Evolutionary conservation across 1,140 invertebrate genomes (phyloP), one percentile per base, ranked within the genome.

Genomic region (Dinoponera quadriceps): DNA sequence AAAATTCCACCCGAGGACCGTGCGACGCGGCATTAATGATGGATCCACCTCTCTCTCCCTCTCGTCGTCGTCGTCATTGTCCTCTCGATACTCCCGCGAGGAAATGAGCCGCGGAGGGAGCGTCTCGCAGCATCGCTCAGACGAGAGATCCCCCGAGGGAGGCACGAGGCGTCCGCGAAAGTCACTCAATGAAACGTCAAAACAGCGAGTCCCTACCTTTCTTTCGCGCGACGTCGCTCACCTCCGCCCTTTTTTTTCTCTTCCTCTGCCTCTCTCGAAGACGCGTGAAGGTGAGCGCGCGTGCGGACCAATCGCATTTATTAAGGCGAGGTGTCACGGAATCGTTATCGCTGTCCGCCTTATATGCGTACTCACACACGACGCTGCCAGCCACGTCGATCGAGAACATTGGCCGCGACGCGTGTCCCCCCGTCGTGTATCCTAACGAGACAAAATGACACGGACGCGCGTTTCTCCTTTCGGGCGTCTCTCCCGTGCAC

Each of bases 21-120:
- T 83, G 86, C 88, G 86, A 92, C 88, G 87, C 90, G 89, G 59
- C 90, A 91, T 92, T 90, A 92, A 92, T 92, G 92, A 92, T 92
- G 90, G 88, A 93, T 92, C 86, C 88, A 84, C 89, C 82, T 82
- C 75, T 55, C 55, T 75, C 69, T 55, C 74, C 72, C 65, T 51
- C 22, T 81, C 59, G 29, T 82, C 63, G 60, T 78, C 86, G 55
- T 87, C 78, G 18, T 82, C 44, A 71, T 86, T 82, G 84, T 85
- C 78, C 63, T 86, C 73, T 78, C 69, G 63, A 71, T 80, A 86
- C 59, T 84, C 77, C 84, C 75, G 29, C 80, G 68, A 84, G 68
- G 66, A 57, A 69, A 62, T 33, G 74, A 83, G 73, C 44, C 57
- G 22, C 20, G 69, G 27, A 51, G 86, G 22, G 55, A 66, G 77